phyloP scores from a whole-genome alignment of 1,140 invertebrate genomes.

The Drosophila subpulchrella region DNA sequence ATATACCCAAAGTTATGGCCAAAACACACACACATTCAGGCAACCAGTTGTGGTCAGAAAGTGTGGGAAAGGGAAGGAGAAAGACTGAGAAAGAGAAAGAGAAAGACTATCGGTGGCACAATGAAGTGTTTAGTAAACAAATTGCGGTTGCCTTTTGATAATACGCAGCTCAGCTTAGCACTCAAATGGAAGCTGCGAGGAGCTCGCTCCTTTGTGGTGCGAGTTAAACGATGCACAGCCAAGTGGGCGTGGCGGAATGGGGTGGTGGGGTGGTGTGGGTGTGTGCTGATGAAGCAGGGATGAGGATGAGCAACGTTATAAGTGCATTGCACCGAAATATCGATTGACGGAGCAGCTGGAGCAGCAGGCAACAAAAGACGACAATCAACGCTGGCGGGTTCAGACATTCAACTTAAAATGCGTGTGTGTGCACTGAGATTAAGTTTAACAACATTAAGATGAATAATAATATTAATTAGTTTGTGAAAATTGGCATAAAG shows the following conservation, averaged over 20 bases:
- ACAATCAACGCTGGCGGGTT: constrained; percentile 59
- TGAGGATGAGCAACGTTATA: constrained; percentile 63
- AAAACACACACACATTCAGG: constrained; percentile 29
- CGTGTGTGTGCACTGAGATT: constrained; percentile 53
- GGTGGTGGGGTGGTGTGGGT: neutral
- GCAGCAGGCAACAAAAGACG: constrained; percentile 63
- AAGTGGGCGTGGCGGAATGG: neutral
- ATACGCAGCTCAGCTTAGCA: constrained; percentile 68
- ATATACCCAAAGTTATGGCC: constrained; percentile 32
- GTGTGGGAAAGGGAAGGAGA: constrained; percentile 12
- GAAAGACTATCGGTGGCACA: constrained; percentile 70
- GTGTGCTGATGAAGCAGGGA: neutral
- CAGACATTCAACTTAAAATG: constrained; percentile 55
- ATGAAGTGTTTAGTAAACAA: constrained; percentile 83
- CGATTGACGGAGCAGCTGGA: constrained; percentile 68
- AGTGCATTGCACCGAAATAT: constrained; percentile 81
- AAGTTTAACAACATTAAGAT: neutral
- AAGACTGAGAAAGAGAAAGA: neutral
- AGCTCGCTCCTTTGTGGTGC: constrained; percentile 4
- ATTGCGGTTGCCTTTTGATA: constrained; percentile 78
- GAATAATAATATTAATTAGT: neutral
- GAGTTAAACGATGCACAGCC: constrained; percentile 26
- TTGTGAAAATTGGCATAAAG: neutral
- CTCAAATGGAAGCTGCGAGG: constrained; percentile 30
- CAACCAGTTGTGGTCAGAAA: constrained; percentile 68